Percentiles rank a stretch among this genome's conserved stretches.
These are phyloP conservation scores for Cinclus cinclus DNA, from an alignment of 2,113 vertebrate species.

Conservation along the genomic window DNA sequence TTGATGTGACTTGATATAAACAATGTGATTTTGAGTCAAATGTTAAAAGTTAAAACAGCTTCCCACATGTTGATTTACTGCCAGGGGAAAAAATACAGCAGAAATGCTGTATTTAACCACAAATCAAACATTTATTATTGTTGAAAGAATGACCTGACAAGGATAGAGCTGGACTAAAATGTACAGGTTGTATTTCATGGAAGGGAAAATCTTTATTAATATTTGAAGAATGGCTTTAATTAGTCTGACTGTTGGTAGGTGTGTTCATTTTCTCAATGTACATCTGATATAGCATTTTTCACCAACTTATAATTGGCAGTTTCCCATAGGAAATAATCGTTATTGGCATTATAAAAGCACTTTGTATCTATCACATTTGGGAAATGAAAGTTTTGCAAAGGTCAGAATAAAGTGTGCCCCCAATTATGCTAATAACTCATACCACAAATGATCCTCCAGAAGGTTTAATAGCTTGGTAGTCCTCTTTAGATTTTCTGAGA, in stretches of 20 bases:
- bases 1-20: background rate
- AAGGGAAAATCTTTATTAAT: constrained; percentile 12
- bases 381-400: constrained; percentile 81
- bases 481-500: constrained; percentile 50
- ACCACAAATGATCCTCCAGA: constrained; percentile 81
- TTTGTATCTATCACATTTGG: constrained; percentile 82
- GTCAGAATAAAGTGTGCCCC: constrained; percentile 89
- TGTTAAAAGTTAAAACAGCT: background rate
- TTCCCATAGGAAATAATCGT: constrained; percentile 78
- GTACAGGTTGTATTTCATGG: background rate
- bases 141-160: constrained; percentile 3
- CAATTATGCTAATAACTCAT: constrained; percentile 92
- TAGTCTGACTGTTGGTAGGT: constrained; percentile 55
- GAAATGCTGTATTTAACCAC: constrained; percentile 10
- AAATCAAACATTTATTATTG: background rate
- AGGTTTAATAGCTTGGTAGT: constrained; percentile 77
- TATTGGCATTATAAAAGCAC: constrained; percentile 76
- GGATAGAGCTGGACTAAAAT: background rate
- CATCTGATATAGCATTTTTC: constrained; percentile 59
- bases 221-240: constrained; percentile 46
- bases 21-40: background rate
- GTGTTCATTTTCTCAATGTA: constrained; percentile 51
- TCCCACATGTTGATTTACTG: background rate
- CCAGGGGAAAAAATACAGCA: background rate
- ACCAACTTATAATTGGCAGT: constrained; percentile 76